Conservation (phyloP, 2,113 vertebrate species). For the Cervus canadensis region DNA sequence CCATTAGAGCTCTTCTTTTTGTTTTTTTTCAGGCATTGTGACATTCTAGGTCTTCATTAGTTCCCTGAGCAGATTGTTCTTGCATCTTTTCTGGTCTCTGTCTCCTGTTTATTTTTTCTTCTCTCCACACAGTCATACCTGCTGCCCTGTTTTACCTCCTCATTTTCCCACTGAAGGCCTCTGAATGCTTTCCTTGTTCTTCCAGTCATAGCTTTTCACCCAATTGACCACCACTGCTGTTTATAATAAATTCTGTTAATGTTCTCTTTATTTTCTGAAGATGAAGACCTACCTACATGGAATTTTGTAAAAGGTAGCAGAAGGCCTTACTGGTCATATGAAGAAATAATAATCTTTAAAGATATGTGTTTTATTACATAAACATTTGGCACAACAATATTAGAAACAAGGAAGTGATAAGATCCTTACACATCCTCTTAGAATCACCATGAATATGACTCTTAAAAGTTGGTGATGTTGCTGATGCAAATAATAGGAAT, state of each 20-base stretch:
- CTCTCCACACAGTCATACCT: rapidly evolving
- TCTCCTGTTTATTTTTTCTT: neutral
- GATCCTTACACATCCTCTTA: neutral
- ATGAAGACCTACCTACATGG: neutral
- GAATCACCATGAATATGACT: neutral
- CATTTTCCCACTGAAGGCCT: neutral
- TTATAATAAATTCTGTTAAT: neutral
- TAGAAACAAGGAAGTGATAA: neutral
- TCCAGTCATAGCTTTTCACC: neutral
- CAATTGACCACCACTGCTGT: neutral
- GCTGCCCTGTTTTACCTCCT: neutral
- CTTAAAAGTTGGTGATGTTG: neutral
- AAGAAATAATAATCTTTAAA: neutral
- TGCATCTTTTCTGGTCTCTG: neutral
- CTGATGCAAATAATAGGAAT: neutral
- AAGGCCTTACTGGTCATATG: neutral
- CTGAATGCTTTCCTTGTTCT: neutral
- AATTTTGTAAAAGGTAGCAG: neutral
- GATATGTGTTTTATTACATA: neutral
- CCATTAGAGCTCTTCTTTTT: neutral
- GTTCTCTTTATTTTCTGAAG: neutral
- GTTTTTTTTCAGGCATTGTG: rapidly evolving
- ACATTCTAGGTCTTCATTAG: neutral
- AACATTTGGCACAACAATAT: neutral
- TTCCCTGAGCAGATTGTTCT: neutral